Evolutionary conservation across 2,888 invertebrate species (phyloP).

Genomic region (Cylloceria caligata): DNA sequence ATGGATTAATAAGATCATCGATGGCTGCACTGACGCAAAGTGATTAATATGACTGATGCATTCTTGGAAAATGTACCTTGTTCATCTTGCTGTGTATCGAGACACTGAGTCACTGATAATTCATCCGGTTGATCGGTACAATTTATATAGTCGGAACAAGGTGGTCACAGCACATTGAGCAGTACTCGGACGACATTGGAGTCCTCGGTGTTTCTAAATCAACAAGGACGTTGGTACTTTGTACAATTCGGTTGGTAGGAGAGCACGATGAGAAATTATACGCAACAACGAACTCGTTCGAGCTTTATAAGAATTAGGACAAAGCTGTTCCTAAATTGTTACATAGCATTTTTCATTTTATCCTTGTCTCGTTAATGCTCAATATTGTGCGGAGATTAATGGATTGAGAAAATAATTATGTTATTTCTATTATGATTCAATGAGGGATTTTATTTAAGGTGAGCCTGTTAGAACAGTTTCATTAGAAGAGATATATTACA

Average conservation of each 20-base stretch:
- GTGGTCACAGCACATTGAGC: slow-evolving; percentile 56
- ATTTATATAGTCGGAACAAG: slow-evolving; percentile 57
- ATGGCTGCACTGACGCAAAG: not conserved
- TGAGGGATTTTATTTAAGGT: no score
- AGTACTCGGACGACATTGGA: slow-evolving; percentile 61
- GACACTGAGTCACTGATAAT: slow-evolving; percentile 56
- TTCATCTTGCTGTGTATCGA: slow-evolving; percentile 63
- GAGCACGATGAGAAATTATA: slow-evolving; percentile 31
- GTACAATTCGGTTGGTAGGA: slow-evolving; percentile 21
- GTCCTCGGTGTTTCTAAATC: slow-evolving; percentile 62
- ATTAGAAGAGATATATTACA: no score
- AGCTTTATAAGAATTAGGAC: slow-evolving; percentile 14
- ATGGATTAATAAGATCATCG: slow-evolving; percentile 17
- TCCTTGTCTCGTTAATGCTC: not conserved
- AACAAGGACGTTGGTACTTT: slow-evolving; percentile 51
- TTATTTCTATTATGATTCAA: no score
- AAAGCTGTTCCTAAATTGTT: slow-evolving; percentile 46
- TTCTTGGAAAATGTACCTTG: slow-evolving; percentile 53
- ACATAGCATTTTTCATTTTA: not conserved
- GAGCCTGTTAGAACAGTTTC: no score
- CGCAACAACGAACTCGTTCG: not conserved
- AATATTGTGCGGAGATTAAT: not conserved
- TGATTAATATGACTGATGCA: slow-evolving; percentile 13
- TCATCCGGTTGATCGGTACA: slow-evolving; percentile 42
- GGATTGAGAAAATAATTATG: not conserved